A percentile compares a stretch with the other conserved stretches of the same genome.
phyloP scores from a whole-genome alignment of 2,888 invertebrate genomes.

The Callosobruchus maculatus region DNA sequence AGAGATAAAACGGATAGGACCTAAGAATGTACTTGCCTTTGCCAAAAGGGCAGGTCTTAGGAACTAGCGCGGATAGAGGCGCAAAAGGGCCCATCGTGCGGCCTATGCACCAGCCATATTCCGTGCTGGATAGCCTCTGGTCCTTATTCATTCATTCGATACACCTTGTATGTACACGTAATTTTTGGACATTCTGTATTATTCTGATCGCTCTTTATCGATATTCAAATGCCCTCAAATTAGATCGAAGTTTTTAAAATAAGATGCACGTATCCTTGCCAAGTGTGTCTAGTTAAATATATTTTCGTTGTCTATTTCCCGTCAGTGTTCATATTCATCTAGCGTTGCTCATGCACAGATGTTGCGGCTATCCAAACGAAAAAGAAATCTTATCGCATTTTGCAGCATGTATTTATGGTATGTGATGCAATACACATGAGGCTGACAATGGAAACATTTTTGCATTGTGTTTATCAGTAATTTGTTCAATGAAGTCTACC shows the following conservation, averaged over 20 bases:
- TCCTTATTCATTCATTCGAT: too few species aligned
- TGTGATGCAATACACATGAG: not conserved
- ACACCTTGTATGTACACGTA: too few species aligned
- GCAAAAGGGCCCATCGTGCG: too few species aligned
- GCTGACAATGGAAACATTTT: not conserved
- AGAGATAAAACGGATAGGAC: too few species aligned
- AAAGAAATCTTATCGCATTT: not conserved
- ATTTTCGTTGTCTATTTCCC: not conserved
- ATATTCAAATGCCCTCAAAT: not conserved
- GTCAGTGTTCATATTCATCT: not conserved
- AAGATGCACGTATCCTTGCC: not conserved
- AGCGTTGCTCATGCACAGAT: not conserved
- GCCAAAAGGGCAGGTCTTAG: too few species aligned
- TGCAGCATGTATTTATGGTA: not conserved
- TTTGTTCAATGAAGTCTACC: too few species aligned
- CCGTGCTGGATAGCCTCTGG: too few species aligned
- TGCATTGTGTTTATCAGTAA: not conserved
- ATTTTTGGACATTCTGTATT: too few species aligned
- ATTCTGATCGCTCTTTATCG: too few species aligned
- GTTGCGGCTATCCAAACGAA: not conserved
- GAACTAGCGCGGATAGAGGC: too few species aligned
- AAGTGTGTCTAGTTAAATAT: not conserved
- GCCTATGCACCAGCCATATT: too few species aligned
- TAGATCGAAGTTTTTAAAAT: not conserved
- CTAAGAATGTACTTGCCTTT: too few species aligned